phyloP scores from a whole-genome alignment of 92 coral and sea anemone species.

The Nematostella vectensis region DNA sequence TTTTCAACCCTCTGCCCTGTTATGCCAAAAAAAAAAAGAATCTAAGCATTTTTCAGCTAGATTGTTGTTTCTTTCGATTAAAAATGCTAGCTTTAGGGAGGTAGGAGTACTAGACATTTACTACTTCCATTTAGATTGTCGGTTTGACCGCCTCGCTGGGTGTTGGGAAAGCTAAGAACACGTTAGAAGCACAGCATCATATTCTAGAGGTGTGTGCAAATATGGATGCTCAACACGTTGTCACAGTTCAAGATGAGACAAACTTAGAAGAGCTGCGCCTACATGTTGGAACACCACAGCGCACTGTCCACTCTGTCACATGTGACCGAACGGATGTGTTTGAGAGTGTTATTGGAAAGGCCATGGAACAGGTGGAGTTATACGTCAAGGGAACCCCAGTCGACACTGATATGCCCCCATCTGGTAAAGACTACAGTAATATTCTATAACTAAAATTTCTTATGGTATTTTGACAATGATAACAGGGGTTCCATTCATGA shows the following conservation, averaged over 20 bases:
- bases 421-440: conserved; percentile 6
- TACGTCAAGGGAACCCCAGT: conserved; percentile 18
- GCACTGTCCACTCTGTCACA: conserved; percentile 29
- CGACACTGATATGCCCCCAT: conserved; percentile 15
- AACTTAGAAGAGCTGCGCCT: conserved; percentile 33
- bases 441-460: too few species aligned
- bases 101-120: too few species aligned
- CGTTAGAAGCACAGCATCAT: conserved; percentile 55
- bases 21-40: too few species aligned
- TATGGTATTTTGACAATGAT: too few species aligned
- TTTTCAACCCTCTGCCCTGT: too few species aligned
- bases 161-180: conserved; percentile 69
- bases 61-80: too few species aligned
- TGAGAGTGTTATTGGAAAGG: conserved; percentile 40
- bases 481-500: too few species aligned
- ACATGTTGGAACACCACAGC: conserved; percentile 38
- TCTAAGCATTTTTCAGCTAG: too few species aligned
- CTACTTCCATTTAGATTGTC: too few species aligned
- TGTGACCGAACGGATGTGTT: conserved; percentile 35
- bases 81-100: too few species aligned
- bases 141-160: conserved; percentile 98
- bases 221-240: conserved; percentile 53
- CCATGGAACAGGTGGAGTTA: conserved; percentile 51
- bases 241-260: conserved; percentile 59
- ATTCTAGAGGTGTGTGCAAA: conserved; percentile 69